Evolutionary conservation across 2,113 vertebrate species (phyloP), one percentile per base, ranked within the genome.

Genomic region (Genyomyrus donnyi): DNA sequence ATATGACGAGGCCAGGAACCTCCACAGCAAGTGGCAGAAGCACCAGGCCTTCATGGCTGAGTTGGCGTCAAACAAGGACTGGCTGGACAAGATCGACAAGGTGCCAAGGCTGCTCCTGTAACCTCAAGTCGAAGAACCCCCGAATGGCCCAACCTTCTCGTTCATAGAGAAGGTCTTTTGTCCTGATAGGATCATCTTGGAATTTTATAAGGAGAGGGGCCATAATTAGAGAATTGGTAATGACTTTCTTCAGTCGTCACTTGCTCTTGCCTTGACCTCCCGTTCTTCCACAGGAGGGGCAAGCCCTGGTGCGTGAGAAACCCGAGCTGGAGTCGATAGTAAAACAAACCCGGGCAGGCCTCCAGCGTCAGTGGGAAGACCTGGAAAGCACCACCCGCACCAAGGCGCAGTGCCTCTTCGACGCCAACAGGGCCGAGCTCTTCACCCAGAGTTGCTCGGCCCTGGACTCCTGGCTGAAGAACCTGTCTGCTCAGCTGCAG

Each of bases 41-140:
- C 98, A 99, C 91, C 98, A 99, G 91, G 98, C 98, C 2, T 99
- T 99, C 91, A 99, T 98, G 97, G 98, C 98, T 21, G 98, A 99
- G 88, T 97, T 99, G 87, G 96, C 94, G 27, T 97, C 96, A 91
- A 95, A 96, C 92, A 96, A 95, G 94, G 95, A 97, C 95, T 98
- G 98, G 97, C 94, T 98, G 93, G 97, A 97, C 94, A 98, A 98
- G 94, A 97, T 98, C 87, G 97, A 97, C 94, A 97, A 96, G 97
- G 98, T 98, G 95, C 58, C 89, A 42, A 1, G 48, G 21, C 2
- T 13, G 21, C 3, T 46, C 21, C 39, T 5, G 45, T 48, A 11
- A 85, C 83, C 45, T 24, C 19, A 21, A 46, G 45, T 24, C 9
- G 21, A 48, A 48, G 35, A n/a, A 1, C 5, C 45, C 35, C 74